Evolutionary conservation across 2,888 invertebrate species (phyloP).

Genomic region (Congeria kusceri): DNA sequence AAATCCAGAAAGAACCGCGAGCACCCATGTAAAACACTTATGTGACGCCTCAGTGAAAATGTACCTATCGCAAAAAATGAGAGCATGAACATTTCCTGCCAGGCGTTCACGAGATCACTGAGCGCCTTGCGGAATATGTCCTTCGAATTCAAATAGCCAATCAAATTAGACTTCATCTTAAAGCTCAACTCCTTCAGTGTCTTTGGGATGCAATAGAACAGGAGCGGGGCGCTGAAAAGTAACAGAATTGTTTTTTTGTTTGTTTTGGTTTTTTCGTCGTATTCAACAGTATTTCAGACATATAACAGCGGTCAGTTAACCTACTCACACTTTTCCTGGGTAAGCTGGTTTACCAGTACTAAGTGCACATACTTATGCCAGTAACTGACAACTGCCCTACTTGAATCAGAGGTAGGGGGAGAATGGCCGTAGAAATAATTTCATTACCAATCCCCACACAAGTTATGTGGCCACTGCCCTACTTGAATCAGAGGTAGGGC

Average conservation of each 20-base stretch:
- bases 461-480: too few species aligned
- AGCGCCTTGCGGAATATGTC: constrained; percentile 95
- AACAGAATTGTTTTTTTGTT: background rate
- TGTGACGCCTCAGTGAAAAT: background rate
- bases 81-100: constrained; percentile 93
- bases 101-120: constrained; percentile 94
- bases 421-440: too few species aligned
- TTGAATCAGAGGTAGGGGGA: too few species aligned
- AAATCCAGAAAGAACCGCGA: constrained; percentile 6
- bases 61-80: constrained; percentile 93
- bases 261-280: too few species aligned
- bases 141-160: constrained; percentile 93
- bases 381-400: too few species aligned
- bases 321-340: too few species aligned
- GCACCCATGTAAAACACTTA: background rate
- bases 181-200: constrained; percentile 88
- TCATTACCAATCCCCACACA: too few species aligned
- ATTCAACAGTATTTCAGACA: too few species aligned
- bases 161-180: constrained; percentile 89
- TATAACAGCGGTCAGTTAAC: too few species aligned
- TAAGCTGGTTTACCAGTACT: too few species aligned
- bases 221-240: constrained; percentile 87
- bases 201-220: constrained; percentile 94
- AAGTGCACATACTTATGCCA: too few species aligned
- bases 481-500: too few species aligned